Conservation (phyloP, 1,140 invertebrate species). For the Diprion similis region DNA sequence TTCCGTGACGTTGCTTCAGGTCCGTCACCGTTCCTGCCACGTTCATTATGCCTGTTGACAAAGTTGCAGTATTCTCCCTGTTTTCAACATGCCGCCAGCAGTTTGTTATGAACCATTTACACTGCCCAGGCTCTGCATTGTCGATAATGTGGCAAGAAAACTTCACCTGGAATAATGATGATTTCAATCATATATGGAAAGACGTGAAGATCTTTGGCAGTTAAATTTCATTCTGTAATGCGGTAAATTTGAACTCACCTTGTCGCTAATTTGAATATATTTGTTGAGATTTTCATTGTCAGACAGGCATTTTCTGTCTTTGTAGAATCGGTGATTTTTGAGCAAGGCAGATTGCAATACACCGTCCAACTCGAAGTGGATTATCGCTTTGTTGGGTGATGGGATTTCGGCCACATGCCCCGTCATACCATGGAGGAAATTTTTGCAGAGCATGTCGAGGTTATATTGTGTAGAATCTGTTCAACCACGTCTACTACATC, state of each 20-base stretch:
- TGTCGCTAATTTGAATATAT: constrained; percentile 22
- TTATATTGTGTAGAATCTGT: neutral
- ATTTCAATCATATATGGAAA: neutral
- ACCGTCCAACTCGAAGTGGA: constrained; percentile 22
- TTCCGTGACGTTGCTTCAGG: constrained; percentile 35
- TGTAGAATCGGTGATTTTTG: constrained; percentile 28
- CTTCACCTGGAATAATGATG: constrained; percentile 31
- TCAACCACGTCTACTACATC: too few relatives aligned
- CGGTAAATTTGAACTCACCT: constrained; percentile 23
- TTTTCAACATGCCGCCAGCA: constrained; percentile 26
- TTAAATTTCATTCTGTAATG: constrained; percentile 13
- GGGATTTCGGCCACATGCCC: constrained; percentile 24
- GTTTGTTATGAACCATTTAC: constrained; percentile 31
- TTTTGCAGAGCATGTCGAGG: constrained; percentile 8
- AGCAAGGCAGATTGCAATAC: constrained; percentile 27
- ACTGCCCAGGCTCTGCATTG: constrained; percentile 14
- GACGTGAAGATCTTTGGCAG: too few relatives aligned
- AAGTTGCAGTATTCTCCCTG: neutral
- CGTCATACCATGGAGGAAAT: constrained; percentile 14
- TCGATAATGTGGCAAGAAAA: constrained; percentile 40
- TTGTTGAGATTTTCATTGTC: constrained; percentile 20
- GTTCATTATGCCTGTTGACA: constrained; percentile 29
- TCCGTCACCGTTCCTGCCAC: constrained; percentile 24
- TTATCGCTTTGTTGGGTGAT: constrained; percentile 18
- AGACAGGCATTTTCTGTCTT: constrained; percentile 30